Evolutionary conservation across 2,113 vertebrate genomes (phyloP), one percentile per base, ranked within the genome.

Genomic region (Pteronura brasiliensis): DNA sequence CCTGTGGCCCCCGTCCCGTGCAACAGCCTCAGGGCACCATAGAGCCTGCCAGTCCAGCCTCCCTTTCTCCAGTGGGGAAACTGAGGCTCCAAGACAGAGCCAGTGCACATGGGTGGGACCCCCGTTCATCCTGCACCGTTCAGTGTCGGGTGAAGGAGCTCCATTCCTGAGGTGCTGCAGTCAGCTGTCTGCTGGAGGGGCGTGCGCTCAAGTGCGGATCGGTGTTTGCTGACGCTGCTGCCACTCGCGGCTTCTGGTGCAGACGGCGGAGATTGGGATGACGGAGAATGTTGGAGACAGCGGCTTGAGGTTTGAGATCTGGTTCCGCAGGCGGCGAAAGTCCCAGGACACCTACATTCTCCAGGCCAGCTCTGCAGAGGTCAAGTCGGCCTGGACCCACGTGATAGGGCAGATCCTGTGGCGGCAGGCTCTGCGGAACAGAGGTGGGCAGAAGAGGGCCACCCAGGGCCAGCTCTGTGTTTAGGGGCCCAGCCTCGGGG

Each of bases 231-330:
- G 67, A 88, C 10, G 4, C n/a, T 42, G 67, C 49, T 9, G 39
- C 52, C 71, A 0, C 34, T 31, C 5, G 3, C 0, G 17, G 29
- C 79, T 77, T 65, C 20, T 57, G 95, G 20, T 91, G 69, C 87
- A 99, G 99, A 99, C 98, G 1, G 99, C 99, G 27, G 99, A 99
- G 95, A 99, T 99, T 47, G 99, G 99, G 31, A 99, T 99, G 98
- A 99, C 99, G 0, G 99, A 99, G 97, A 99, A 98, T 31, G 98
- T 99, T 0, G 99, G 99, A 0, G 99, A 99, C 97, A 99, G 99
- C 6, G 99, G 99, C 21, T 98, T 99, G 20, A 98, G 99, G 29
- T 99, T 99, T 94, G 99, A 99, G 99, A 99, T 99, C 97, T 99
- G 99, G 99, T 99, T 99, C 90, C 98, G 99, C 7, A 98, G 99